phyloP scores from a whole-genome alignment of 2,888 invertebrate species.

The Phortica okadai region DNA sequence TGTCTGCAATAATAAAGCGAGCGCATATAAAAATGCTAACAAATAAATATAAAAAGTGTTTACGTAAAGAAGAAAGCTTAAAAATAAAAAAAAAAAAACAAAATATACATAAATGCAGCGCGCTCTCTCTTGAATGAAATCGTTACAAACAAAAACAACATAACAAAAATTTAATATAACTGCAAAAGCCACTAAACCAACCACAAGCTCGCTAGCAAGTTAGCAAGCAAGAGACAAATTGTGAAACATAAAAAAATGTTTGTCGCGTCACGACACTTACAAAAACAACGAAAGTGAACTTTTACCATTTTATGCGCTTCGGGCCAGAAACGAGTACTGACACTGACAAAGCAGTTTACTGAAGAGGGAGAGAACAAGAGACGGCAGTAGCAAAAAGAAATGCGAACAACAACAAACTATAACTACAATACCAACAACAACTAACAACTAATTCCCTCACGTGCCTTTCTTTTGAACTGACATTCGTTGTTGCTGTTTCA shows the following conservation, averaged over 20 bases:
- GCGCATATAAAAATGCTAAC: too few relatives aligned
- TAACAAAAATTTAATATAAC: background rate
- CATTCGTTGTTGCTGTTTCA: conserved; percentile 33
- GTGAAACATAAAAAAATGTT: conserved; percentile 10
- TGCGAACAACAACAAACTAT: background rate
- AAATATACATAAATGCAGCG: too few relatives aligned
- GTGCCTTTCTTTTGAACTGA: conserved; percentile 51
- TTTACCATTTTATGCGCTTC: conserved; percentile 49
- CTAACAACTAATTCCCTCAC: conserved; percentile 59
- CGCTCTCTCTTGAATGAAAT: too few relatives aligned
- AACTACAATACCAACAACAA: conserved; percentile 3
- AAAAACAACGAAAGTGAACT: conserved; percentile 63
- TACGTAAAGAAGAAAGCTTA: too few relatives aligned
- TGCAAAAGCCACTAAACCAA: background rate
- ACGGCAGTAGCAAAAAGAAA: conserved; percentile 6
- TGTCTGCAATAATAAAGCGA: background rate
- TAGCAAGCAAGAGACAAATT: conserved; percentile 13
- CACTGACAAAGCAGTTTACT: background rate
- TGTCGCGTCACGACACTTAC: conserved; percentile 28
- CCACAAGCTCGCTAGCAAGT: background rate
- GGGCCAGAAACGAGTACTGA: background rate
- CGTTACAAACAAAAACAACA: background rate
- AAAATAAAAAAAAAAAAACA: too few relatives aligned
- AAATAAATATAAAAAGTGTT: too few relatives aligned
- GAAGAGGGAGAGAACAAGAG: background rate